Evolutionary conservation across 2,113 vertebrate genomes (phyloP).

Genomic region (Oophaga pumilio): DNA sequence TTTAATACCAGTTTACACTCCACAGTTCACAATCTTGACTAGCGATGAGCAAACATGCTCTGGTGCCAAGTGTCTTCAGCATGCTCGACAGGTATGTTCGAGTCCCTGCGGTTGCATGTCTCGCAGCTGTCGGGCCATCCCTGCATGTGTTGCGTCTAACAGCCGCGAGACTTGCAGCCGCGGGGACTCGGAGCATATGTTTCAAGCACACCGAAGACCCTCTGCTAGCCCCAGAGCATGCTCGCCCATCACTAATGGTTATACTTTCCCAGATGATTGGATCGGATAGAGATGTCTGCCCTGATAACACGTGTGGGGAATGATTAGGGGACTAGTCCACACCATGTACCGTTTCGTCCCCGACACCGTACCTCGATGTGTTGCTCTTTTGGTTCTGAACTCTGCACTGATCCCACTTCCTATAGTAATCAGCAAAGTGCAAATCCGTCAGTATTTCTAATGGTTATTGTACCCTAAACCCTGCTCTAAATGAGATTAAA

Average conservation of each 20-base stretch:
- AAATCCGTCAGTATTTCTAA: constrained; percentile 53
- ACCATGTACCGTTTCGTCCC: background rate
- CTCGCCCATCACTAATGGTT: background rate
- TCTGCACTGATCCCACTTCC: background rate
- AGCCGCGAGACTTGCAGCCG: no score
- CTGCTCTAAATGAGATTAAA: background rate
- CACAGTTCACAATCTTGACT: background rate
- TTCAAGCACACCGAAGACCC: no score
- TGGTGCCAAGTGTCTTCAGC: no score
- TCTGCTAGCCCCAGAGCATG: no score
- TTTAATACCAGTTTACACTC: background rate
- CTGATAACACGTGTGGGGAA: background rate
- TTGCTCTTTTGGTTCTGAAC: constrained; percentile 3
- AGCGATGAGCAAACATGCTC: no score
- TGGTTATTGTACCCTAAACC: background rate
- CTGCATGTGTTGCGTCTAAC: no score
- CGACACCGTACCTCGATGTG: background rate
- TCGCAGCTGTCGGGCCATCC: no score
- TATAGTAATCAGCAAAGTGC: constrained; percentile 13
- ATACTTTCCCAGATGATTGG: background rate
- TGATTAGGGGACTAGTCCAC: background rate
- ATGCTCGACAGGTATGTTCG: no score
- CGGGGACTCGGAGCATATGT: no score
- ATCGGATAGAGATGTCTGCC: background rate
- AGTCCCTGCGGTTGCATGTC: no score